phyloP scores from a whole-genome alignment of 2,797 vertebrate species.

The Megaceryle alcyon region DNA sequence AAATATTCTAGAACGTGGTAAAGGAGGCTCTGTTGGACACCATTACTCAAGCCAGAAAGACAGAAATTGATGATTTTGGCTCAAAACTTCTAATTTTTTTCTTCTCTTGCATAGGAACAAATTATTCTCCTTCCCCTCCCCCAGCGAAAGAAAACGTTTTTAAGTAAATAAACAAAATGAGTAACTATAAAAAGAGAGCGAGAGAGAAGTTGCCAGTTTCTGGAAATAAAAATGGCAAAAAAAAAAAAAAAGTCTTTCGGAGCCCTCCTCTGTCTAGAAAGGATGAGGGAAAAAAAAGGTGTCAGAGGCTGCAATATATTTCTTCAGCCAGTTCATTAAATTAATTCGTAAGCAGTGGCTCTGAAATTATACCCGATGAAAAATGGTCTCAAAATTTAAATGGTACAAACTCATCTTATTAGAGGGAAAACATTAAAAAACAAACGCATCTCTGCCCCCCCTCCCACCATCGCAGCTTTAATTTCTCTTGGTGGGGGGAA shows the following conservation, averaged over 20 bases:
- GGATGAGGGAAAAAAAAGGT: constrained; percentile 60
- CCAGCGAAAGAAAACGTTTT: constrained; percentile 50
- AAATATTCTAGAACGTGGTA: constrained; percentile 67
- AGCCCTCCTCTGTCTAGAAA: constrained; percentile 71
- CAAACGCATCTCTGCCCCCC: constrained; percentile 90
- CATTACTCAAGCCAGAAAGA: constrained; percentile 71
- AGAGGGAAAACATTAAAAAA: constrained; percentile 99
- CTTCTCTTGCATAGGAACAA: not conserved
- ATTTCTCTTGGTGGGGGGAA: constrained; percentile 84
- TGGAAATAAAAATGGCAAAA: constrained; percentile 8
- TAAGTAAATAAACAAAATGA: constrained; percentile 73
- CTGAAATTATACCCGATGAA: constrained; percentile 98
- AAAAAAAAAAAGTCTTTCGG: constrained; percentile 17
- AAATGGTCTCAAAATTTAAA: constrained; percentile 99
- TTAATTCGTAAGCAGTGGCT: constrained; percentile 98
- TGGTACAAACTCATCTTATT: constrained; percentile 99
- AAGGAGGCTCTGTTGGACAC: constrained; percentile 59
- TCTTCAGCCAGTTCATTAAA: constrained; percentile 98
- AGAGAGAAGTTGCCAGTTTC: constrained; percentile 65
- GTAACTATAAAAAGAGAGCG: constrained; percentile 44
- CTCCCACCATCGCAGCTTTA: constrained; percentile 83
- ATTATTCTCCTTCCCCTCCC: not conserved
- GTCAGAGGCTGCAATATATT: constrained; percentile 90
- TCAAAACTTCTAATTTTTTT: constrained; percentile 52
- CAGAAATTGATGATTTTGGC: constrained; percentile 61